phyloP scores from a whole-genome alignment of 2,113 vertebrate species.

The Mesoclemmys tuberculata region DNA sequence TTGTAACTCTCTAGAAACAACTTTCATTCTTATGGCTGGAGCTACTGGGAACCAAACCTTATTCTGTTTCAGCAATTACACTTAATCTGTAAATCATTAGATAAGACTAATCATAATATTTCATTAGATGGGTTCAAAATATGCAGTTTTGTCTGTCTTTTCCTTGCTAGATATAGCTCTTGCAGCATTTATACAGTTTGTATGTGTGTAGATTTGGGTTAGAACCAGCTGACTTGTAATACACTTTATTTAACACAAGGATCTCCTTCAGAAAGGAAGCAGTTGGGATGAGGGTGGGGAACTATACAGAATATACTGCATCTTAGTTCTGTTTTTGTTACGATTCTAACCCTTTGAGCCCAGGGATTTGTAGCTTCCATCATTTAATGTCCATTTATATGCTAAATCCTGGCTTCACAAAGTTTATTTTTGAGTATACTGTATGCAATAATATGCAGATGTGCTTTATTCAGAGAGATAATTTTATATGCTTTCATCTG shows the following conservation, averaged over 20 bases:
- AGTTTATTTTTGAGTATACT: neutral
- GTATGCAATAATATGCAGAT: neutral
- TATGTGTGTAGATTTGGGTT: constrained; percentile 55
- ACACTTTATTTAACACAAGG: constrained; percentile 28
- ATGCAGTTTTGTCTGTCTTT: constrained; percentile 9
- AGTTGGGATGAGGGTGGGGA: neutral
- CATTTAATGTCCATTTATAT: neutral
- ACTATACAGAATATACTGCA: neutral
- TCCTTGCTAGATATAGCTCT: constrained; percentile 33
- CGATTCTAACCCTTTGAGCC: neutral
- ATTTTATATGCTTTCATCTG: neutral
- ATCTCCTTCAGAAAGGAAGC: constrained; percentile 10
- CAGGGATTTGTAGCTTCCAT: neutral
- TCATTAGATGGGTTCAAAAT: constrained; percentile 39
- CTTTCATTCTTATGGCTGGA: constrained; percentile 24
- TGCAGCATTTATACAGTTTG: constrained; percentile 14
- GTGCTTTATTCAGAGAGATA: constrained; percentile 2
- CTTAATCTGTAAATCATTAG: constrained; percentile 46
- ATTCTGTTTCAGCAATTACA: constrained; percentile 40
- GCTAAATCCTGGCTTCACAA: neutral
- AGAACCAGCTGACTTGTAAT: constrained; percentile 43
- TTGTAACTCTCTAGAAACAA: neutral
- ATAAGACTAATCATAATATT: constrained; percentile 41
- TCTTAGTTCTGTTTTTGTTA: neutral
- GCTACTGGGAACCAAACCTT: constrained; percentile 44